A percentile compares a stretch with the other conserved stretches of the same genome.
phyloP scores from a whole-genome alignment of 2,888 invertebrate genomes.

The Xylota segnis region DNA sequence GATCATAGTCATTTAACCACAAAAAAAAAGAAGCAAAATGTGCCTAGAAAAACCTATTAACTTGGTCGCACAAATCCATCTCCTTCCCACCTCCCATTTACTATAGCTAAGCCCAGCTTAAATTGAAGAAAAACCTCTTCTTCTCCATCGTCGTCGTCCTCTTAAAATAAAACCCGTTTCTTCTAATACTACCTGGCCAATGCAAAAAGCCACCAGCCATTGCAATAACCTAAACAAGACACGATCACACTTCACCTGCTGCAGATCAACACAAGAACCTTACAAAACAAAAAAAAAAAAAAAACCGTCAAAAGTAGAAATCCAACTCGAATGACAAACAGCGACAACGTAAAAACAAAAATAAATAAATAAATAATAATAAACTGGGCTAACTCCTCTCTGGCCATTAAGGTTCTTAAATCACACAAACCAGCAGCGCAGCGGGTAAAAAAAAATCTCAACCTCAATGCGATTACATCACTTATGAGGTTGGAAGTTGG shows the following conservation, averaged over 20 bases:
- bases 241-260: slow-evolving; percentile 68
- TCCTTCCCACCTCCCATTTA: slow-evolving; percentile 55
- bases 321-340: slow-evolving; percentile 45
- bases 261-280: slow-evolving; percentile 40
- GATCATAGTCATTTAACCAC: slow-evolving; percentile 42
- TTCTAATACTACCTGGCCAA: slow-evolving; percentile 27
- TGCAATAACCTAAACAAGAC: slow-evolving; percentile 34
- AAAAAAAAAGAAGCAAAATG: slow-evolving; percentile 33
- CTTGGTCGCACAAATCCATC: slow-evolving; percentile 55
- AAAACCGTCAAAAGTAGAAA: slow-evolving; percentile 55
- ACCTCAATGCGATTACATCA: slow-evolving; percentile 72
- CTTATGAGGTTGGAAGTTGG: slow-evolving; percentile 55
- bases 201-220: slow-evolving; percentile 6
- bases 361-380: slow-evolving; percentile 41
- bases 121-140: slow-evolving; percentile 8
- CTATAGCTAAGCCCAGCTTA: slow-evolving; percentile 36
- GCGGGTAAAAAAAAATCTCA: slow-evolving; percentile 21
- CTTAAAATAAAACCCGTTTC: slow-evolving; percentile 56
- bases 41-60: slow-evolving; percentile 60
- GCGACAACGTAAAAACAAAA: slow-evolving; percentile 34
- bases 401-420: slow-evolving; percentile 61
- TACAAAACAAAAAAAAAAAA: background rate
- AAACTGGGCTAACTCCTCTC: slow-evolving; percentile 68
- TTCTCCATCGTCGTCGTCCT: slow-evolving; percentile 1
- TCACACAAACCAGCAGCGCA: slow-evolving; percentile 41